Evolutionary conservation across 2,113 vertebrate species (phyloP), one percentile per base, ranked within the genome.

Genomic region (Tetrax tetrax): DNA sequence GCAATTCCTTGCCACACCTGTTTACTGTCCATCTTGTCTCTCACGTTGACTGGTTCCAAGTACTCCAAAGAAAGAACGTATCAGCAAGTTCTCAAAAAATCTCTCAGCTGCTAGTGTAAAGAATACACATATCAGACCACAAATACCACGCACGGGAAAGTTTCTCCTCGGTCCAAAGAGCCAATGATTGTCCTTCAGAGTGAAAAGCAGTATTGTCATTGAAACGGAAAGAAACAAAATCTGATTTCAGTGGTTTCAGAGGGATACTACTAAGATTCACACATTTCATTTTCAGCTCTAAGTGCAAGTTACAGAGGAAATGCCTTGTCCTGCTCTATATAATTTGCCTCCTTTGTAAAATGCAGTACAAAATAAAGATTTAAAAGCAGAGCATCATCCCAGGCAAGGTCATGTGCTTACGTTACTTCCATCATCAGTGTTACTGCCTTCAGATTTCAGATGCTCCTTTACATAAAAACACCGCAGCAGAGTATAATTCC

Each of bases 181-280:
- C 25, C 47, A 33, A 7, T 8, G 28, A 22, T 41, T 56, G 33
- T 16, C 53, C 38, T 35, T 29, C n/a, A 8, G 59, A 38, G 31
- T 2, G 2, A 35, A 56, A 56, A 64, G 1, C 25, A 14, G 5
- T 14, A 24, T 2, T 12, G 33, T 27, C 64, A 50, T 1, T 27
- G 68, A 41, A 53, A 66, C 35, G 37, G 31, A 33, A 76, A 38
- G 4, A 86, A 80, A 59, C 8, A 2, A 28, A 45, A 28, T 9
- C 59, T 29, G 29, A 54, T 50, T n/a, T 48, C 65, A 63, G 59
- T 7, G 43, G 15, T 72, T 59, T 27, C 24, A 53, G 37, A 59
- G 37, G 33, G 29, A 53, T 31, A 28, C 25, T 24, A 12, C 50
- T 27, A 21, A 51, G 66, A n/a, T 12, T 66, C 83, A 31, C 24